Conservation (phyloP, 2,888 invertebrate species). For the Tetheella fluctuosa region DNA sequence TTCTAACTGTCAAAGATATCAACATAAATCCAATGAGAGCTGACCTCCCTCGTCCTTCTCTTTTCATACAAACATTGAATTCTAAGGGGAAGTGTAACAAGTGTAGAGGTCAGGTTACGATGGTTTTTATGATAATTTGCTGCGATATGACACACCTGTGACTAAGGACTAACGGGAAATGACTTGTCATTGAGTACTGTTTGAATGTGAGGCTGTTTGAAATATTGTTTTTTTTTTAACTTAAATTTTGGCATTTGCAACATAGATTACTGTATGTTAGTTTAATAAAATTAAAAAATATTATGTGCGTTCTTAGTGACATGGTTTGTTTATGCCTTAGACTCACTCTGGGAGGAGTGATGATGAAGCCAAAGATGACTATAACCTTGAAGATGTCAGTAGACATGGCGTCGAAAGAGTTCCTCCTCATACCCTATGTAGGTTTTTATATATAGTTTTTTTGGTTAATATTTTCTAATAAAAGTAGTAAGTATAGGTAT, state of each 20-base stretch:
- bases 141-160: slow-evolving; percentile 63
- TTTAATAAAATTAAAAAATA: neutral
- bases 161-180: slow-evolving; percentile 66
- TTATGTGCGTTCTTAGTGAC: neutral
- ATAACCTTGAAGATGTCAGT: too few species aligned
- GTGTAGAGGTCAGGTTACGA: slow-evolving; percentile 37
- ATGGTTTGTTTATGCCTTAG: too few species aligned
- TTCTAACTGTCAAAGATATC: slow-evolving; percentile 73
- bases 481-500: too few species aligned
- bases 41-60: slow-evolving; percentile 35
- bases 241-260: slow-evolving; percentile 23
- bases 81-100: slow-evolving; percentile 19
- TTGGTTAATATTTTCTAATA: too few species aligned
- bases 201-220: neutral
- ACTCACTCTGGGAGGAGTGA: too few species aligned
- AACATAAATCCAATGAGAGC: slow-evolving; percentile 48
- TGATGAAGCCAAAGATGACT: too few species aligned
- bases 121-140: slow-evolving; percentile 66
- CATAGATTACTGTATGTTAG: neutral
- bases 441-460: too few species aligned
- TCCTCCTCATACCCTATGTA: too few species aligned
- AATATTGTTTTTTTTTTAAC: slow-evolving; percentile 23
- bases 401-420: too few species aligned
- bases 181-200: slow-evolving; percentile 41
- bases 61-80: slow-evolving; percentile 15